phyloP scores from a whole-genome alignment of 2,113 vertebrate species.

The Bos indicus region DNA sequence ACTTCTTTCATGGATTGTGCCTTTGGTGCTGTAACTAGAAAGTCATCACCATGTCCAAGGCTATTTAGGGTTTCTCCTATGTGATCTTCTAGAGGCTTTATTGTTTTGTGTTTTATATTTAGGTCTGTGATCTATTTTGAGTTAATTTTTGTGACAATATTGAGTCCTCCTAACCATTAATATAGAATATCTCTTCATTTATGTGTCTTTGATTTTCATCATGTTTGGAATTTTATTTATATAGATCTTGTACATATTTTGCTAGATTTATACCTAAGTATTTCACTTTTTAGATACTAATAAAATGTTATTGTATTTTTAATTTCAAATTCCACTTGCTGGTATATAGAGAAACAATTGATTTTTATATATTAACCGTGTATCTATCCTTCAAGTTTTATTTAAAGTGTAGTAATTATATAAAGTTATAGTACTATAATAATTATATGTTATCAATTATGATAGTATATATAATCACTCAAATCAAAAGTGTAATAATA shows the following conservation, averaged over 20 bases:
- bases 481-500: background rate
- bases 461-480: background rate
- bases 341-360: background rate
- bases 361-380: background rate
- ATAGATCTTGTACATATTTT: background rate
- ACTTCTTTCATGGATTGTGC: background rate
- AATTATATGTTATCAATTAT: background rate
- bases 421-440: background rate
- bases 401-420: background rate
- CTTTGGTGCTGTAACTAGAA: background rate
- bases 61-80: background rate
- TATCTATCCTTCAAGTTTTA: background rate
- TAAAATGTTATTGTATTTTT: background rate
- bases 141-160: background rate
- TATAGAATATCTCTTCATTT: background rate
- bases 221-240: background rate
- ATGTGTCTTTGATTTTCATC: background rate
- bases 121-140: background rate
- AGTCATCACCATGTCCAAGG: background rate
- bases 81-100: background rate
- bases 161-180: background rate
- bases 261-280: background rate
- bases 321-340: background rate
- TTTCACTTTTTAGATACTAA: background rate
- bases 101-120: background rate